Conservation (phyloP, 2,888 invertebrate species). For the Eustalomyia histrio region DNA sequence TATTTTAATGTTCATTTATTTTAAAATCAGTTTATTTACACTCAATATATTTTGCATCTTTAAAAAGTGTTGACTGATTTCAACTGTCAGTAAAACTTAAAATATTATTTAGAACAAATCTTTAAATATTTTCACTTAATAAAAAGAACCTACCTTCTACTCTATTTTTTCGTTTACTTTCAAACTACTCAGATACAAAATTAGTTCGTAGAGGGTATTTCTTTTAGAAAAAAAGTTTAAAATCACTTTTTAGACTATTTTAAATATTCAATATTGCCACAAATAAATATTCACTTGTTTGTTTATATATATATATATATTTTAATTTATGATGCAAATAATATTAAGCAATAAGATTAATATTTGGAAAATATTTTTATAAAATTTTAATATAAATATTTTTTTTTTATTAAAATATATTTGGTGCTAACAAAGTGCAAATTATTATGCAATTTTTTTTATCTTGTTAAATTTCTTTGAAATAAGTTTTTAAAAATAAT, state of each 20-base stretch:
- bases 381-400: too few relatives aligned
- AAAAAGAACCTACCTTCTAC: slow-evolving; percentile 35
- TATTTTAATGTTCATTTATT: too few relatives aligned
- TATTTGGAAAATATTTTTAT: slow-evolving; percentile 5
- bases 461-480: background rate
- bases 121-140: slow-evolving; percentile 30
- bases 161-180: slow-evolving; percentile 16
- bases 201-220: background rate
- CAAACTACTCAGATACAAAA: background rate
- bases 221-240: too few relatives aligned
- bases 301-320: background rate
- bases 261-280: background rate
- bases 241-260: background rate
- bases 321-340: background rate
- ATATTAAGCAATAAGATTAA: background rate
- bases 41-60: too few relatives aligned
- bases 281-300: background rate
- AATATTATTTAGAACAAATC: slow-evolving; percentile 12
- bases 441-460: slow-evolving; percentile 36
- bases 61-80: slow-evolving; percentile 41
- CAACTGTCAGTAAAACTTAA: slow-evolving; percentile 40
- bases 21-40: background rate
- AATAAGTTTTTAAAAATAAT: slow-evolving; percentile 16
- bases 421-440: slow-evolving; percentile 4
- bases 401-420: background rate